A percentile compares a stretch with the other conserved stretches of the same genome.
These are phyloP conservation scores for Tamias sibiricus DNA, from an alignment of 2,113 vertebrate genomes.

Conservation along the genomic window DNA sequence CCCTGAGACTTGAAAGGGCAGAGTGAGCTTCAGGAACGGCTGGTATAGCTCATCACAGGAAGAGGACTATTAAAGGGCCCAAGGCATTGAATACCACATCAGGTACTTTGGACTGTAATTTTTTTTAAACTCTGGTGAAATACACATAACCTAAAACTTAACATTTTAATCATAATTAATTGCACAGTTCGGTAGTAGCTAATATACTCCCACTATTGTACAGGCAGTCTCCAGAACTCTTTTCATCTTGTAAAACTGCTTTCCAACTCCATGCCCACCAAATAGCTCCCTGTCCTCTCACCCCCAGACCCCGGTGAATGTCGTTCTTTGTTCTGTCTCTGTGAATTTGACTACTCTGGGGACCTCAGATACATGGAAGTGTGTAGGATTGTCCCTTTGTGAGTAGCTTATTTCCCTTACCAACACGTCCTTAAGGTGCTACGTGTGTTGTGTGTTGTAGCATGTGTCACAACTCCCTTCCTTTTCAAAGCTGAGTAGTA, in stretches of 20 bases:
- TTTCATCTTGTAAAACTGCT: neutral
- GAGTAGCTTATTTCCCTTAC: neutral
- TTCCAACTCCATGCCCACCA: neutral
- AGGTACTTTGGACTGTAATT: neutral
- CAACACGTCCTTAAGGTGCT: neutral
- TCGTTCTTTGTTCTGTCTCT: neutral
- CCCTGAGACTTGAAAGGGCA: neutral
- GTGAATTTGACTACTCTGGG: neutral
- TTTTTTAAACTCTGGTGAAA: neutral
- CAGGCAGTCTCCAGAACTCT: neutral
- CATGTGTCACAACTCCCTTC: neutral
- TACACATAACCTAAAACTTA: neutral
- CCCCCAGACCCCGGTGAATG: neutral
- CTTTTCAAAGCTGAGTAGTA: neutral
- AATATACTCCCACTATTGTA: neutral
- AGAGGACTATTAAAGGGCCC: neutral
- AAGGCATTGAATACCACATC: neutral
- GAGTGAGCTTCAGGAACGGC: neutral
- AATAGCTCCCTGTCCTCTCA: neutral
- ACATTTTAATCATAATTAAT: neutral
- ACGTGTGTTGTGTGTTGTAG: neutral
- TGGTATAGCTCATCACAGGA: accelerated
- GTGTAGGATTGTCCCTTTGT: neutral
- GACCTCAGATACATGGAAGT: neutral
- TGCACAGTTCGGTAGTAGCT: neutral